Evolutionary conservation across 2,113 vertebrate genomes (phyloP).

Genomic region (Dicentrarchus labrax): DNA sequence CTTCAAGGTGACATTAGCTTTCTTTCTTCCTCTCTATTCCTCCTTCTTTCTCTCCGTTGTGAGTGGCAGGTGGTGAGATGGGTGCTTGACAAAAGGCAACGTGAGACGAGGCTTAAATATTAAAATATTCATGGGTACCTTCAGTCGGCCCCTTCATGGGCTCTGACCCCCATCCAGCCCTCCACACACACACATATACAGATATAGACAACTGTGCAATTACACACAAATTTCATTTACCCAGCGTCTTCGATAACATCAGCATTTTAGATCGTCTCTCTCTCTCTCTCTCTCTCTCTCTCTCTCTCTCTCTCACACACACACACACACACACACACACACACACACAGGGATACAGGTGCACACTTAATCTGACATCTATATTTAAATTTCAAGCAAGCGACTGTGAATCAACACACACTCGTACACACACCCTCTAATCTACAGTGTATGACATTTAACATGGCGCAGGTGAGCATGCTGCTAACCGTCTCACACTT

Average conservation of each 20-base stretch:
- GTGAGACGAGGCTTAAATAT: constrained; percentile 81
- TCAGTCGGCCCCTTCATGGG: constrained; percentile 39
- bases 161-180: constrained; percentile 41
- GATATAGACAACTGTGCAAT: background rate
- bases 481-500: constrained; percentile 14
- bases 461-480: constrained; percentile 4
- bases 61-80: constrained; percentile 52
- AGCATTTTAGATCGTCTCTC: background rate
- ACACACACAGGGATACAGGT: background rate
- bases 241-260: background rate
- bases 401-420: background rate
- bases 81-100: constrained; percentile 77
- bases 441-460: constrained; percentile 28
- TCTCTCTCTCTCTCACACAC: constrained; percentile 3
- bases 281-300: constrained; percentile 1
- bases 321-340: constrained; percentile 19
- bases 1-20: background rate
- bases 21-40: background rate
- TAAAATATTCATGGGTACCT: constrained; percentile 80
- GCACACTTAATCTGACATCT: background rate
- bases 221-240: background rate
- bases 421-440: background rate
- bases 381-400: constrained; percentile 4
- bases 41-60: constrained; percentile 4
- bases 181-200: constrained; percentile 4